Evolutionary conservation across 1,140 invertebrate species (phyloP), one percentile per base, ranked within the genome.

Genomic region (Hylyphantes graminicola): DNA sequence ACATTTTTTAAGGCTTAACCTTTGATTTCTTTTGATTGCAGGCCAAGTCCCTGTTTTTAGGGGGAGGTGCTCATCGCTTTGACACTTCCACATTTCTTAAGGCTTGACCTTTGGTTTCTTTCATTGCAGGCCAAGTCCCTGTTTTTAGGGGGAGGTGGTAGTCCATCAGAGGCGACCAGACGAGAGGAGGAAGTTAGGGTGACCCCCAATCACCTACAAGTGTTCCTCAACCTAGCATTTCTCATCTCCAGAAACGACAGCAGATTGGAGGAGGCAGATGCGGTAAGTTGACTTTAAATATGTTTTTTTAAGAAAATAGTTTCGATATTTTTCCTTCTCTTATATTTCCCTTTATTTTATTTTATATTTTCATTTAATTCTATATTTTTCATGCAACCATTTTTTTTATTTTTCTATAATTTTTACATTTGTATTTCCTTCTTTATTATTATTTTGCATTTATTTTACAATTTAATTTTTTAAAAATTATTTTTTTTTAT

Each of bases 31-130:
- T 51, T 76, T 19, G 35, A 53, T 74, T 88, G 51, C 86, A 93
- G 92, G 96, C 96, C 0, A 97, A 98, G 89, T 94, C 94, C 8
- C 89, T 98, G 55, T 91, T 98, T 59, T 97, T 97, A 0, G 96
- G n/a, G n/a, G n/a, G n/a, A n/a, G n/a, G n/a, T n/a, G n/a, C n/a
- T n/a, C n/a, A 95, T 90, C 94, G 95, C n/a, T n/a, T n/a, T 21
- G 68, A 72, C 7, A 73, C 72, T 35, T 64, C 57, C 10, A 67
- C n/a, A n/a, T n/a, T n/a, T n/a, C n/a, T n/a, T n/a, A n/a, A n/a
- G n/a, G n/a, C n/a, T n/a, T n/a, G n/a, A n/a, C n/a, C n/a, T n/a
- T n/a, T n/a, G n/a, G n/a, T n/a, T n/a, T 53, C 17, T 70, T 51
- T 76, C 19, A 51, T 74, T 88, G 51, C 87, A 93, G 92, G 96